Base-by-base conservation (phyloP, 1,140 invertebrate species). In the Drosophila tani region DNA sequence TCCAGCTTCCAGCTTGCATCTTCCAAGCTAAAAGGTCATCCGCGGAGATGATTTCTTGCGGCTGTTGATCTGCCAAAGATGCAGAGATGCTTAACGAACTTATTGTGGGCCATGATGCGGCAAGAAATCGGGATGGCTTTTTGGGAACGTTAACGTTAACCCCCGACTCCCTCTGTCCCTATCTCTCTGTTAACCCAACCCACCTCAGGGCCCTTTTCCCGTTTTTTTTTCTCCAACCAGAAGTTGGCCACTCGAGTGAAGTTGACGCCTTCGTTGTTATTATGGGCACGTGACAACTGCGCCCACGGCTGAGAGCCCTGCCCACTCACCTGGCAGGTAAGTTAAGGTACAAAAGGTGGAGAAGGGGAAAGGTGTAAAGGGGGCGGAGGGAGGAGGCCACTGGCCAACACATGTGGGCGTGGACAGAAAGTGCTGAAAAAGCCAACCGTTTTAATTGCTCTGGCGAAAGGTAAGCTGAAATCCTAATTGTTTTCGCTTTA, bases 281-380 rank as follows among this genome's bases (percentile, higher is more conserved):
- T 87, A 69, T 78, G 81, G 81, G 85, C 84, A 88, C 84, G 84
- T 88, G 84, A 88, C 84, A 88, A 88, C 85, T 84, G 74, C 85
- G 84, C 84, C 84, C 84, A 88, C 85, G 76, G 75, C 57, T 24
- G 7, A 40, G 49, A 29, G 49, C 56, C 60, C 55, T 55, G 76
- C 81, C 74, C 81, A 82, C 70, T 71, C 81, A 70, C 45, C 45
- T 43, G 68, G 68, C 64, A 57, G 58, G 58, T 50, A 55, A 38
- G 35, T 29, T 60, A 60, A 45, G 35, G 35, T 24, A 62, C 9
- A 65, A 32, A 19, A 53, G 17, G 4, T 19, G 29, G 17, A 7
- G 17, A 8, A 29, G 55, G 66, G 38, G 2, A 12, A 47, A 35
- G 40, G 49, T 35, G 32, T 15, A 9, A 47, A 27, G 12, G 32